Conservation (phyloP, 2,113 vertebrate genomes). For the Brachypodius melanocephalos region DNA sequence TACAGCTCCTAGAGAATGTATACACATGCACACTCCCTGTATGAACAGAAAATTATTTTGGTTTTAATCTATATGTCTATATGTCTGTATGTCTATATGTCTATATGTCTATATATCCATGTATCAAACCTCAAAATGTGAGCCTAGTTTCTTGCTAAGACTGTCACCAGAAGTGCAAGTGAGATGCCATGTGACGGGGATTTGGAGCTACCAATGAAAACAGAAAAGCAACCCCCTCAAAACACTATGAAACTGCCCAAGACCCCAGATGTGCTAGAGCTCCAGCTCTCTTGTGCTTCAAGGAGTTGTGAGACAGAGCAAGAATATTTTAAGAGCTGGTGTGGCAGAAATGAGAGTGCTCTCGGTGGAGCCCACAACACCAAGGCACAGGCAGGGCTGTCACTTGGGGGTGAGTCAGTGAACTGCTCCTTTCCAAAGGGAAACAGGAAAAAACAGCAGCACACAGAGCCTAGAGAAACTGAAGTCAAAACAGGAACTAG, state of each 20-base stretch:
- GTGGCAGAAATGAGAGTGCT: neutral
- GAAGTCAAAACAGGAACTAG: neutral
- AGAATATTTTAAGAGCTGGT: neutral
- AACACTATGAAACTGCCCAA: accelerated
- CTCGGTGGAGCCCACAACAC: accelerated
- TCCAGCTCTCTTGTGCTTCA: neutral
- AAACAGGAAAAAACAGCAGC: neutral
- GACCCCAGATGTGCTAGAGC: neutral
- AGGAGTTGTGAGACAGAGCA: accelerated
- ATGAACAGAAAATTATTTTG: neutral
- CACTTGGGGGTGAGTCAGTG: neutral
- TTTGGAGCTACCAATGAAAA: neutral
- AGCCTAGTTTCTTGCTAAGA: neutral
- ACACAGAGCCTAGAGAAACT: neutral
- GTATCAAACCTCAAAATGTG: neutral
- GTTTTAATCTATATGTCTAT: neutral
- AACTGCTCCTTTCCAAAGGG: neutral
- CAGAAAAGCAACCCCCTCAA: neutral
- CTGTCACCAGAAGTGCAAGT: neutral
- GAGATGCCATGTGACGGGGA: accelerated
- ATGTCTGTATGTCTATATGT: neutral
- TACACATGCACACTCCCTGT: neutral
- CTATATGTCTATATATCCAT: neutral
- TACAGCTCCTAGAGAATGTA: neutral
- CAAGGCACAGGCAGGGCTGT: neutral